These are phyloP conservation scores for Sarcophaga variegata DNA, from an alignment of 2,888 invertebrate genomes.

Conservation along the genomic window DNA sequence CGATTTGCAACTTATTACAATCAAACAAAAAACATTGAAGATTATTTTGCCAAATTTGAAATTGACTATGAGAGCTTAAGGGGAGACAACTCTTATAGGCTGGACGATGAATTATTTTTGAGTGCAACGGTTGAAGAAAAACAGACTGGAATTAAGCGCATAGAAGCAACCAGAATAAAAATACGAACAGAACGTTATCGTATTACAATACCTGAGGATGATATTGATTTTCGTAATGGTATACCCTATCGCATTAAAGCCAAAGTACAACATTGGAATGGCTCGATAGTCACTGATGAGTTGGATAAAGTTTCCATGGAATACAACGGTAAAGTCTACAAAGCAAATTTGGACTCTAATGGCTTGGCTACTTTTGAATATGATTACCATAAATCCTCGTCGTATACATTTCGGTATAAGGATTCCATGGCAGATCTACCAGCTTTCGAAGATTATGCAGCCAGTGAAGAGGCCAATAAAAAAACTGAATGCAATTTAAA, in stretches of 20 bases:
- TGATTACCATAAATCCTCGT: slow-evolving; percentile 72
- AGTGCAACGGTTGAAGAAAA: slow-evolving; percentile 9
- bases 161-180: not conserved
- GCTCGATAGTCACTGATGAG: not conserved
- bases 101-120: too few species aligned
- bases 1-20: not conserved
- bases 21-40: not conserved
- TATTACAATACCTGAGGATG: slow-evolving; percentile 9
- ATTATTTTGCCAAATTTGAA: not conserved
- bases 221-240: slow-evolving; percentile 24
- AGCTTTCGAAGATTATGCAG: not conserved
- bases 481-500: not conserved
- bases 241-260: slow-evolving; percentile 27
- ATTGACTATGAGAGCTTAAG: not conserved
- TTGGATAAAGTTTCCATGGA: slow-evolving; percentile 19
- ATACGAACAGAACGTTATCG: not conserved
- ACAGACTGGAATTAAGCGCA: slow-evolving; percentile 12
- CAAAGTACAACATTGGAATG: slow-evolving; percentile 6
- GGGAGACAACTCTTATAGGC: too few species aligned
- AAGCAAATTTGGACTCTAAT: slow-evolving; percentile 83
- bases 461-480: too few species aligned
- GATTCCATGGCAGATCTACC: not conserved
- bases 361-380: slow-evolving; percentile 86
- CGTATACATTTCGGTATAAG: not conserved
- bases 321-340: slow-evolving; percentile 79